Base-by-base conservation (phyloP, 2,113 vertebrate genomes). In the Thryonomys swinderianus region DNA sequence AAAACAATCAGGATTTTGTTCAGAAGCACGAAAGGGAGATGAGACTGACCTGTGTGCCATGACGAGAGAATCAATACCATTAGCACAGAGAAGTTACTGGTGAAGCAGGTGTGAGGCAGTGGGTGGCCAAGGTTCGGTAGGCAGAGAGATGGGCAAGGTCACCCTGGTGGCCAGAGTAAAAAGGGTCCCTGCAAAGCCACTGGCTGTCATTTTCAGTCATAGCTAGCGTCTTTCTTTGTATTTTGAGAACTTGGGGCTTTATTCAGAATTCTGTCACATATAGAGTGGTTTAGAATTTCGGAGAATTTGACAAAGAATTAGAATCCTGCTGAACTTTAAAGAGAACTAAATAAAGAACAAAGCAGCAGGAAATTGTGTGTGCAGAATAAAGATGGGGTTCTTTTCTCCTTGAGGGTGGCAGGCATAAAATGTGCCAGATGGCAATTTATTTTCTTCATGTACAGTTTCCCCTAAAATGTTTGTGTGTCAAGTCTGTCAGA, bases 241-340 rank as follows among this genome's bases (percentile, higher is more conserved):
- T 93, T 92, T 97, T 87, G 86, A 89, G 92, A 95, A 73, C 64
- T 91, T 53, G 88, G 69, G 45, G 85, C 81, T 92, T 94, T 89
- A 95, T 97, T 97, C 42, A 95, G 74, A 96, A 92, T 92, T 90
- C 92, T 96, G 95, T 97, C 96, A 95, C 21, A n/a, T 80, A 83
- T 37, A 23, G 67, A 90, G 53, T 53, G 42, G 48, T 83, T 96
- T 94, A 66, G 90, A 87, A 74, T 93, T 96, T 96, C 93, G 93
- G 92, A 88, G 83, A 96, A 93, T 93, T 94, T 93, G 95, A 90
- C 76, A 61, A 95, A 84, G 85, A 96, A 97, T 96, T 95, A 92
- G 96, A 96, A 96, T 92, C 94, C 92, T 84, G 96, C 67, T 97
- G 95, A 97, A 96, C 96, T 97, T 97, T 94, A 94, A 84, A 90